phyloP scores from a whole-genome alignment of 2,113 vertebrate genomes.

The Macquaria ambigua region DNA sequence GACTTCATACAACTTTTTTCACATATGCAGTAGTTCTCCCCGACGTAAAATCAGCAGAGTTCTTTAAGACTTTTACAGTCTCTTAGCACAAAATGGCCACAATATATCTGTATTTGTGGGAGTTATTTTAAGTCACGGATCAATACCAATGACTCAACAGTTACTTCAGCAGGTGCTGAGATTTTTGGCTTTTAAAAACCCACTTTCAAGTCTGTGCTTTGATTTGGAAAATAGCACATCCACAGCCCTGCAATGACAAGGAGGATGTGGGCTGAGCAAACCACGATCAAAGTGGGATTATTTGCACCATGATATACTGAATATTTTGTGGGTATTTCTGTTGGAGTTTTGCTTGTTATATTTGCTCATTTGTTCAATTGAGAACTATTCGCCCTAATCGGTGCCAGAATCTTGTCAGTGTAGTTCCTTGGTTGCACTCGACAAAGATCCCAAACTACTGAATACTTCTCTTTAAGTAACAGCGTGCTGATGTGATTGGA shows the following conservation, averaged over 20 bases:
- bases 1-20: not conserved
- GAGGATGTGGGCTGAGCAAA: not conserved
- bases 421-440: not conserved
- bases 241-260: not conserved
- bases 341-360: not conserved
- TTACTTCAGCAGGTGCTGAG: not conserved
- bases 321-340: not conserved
- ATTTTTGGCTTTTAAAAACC: not conserved
- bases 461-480: constrained; percentile 14
- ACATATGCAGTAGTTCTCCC: not conserved
- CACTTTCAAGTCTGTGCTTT: not conserved
- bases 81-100: not conserved
- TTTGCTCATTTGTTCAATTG: not conserved
- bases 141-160: constrained; percentile 33
- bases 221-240: constrained; percentile 1
- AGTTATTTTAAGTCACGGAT: constrained; percentile 8
- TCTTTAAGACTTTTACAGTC: not conserved
- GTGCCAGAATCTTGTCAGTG: not conserved
- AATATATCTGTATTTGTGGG: not conserved
- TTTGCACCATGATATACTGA: not conserved
- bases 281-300: not conserved
- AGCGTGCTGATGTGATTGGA: constrained; percentile 19
- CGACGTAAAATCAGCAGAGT: not conserved
- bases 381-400: not conserved
- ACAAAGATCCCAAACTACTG: not conserved